Base-by-base conservation (phyloP, 2,888 invertebrate genomes). In the Chaitophorus viminalis region DNA sequence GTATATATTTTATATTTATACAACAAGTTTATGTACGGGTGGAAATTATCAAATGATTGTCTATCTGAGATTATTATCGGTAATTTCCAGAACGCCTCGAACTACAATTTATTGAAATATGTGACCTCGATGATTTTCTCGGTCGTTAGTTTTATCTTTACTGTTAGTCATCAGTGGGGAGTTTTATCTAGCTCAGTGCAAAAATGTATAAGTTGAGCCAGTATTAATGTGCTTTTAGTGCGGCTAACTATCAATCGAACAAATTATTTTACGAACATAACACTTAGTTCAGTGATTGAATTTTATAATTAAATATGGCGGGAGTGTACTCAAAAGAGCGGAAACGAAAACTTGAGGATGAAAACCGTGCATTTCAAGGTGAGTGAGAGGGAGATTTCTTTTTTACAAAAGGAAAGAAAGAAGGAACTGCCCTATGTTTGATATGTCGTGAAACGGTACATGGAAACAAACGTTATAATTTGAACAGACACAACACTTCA, bases 41-140 rank as follows among this genome's bases (percentile, higher is more conserved):
- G 74, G 74, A 36, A 75, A 77, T 77, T 77, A 77, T 54, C 52
- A 77, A 77, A 77, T 77, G 77, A 77, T 77, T 77, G 77, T 77
- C 52, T 54, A 54, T 39, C 3, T 5, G 3, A 39, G 36, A 39
- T 77, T 77, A 54, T 77, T 77, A 54, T 54, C 54, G 77, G 77
- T 77, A 31, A 77, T 77, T 76, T 77, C 77, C 77, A 54, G 54
- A 77, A 77, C 54, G 77, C 77, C 77, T 77, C 77, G 77, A 77
- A 77, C 77, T 54, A 77, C 77, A 77, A 77, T 54, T n/a, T n/a
- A n/a, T n/a, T 77, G 52, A 77, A 77, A 77, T 77, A 77, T 77
- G 52, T 29, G 77, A 77, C 46, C 54, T 77, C 54, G 77, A 54
- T 31, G 77, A 77, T 77, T 39, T 76, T 52, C 77, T 77, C 77